Evolutionary conservation across 1,140 invertebrate species (phyloP), one percentile per base, ranked within the genome.

Genomic region (Delia radicum): DNA sequence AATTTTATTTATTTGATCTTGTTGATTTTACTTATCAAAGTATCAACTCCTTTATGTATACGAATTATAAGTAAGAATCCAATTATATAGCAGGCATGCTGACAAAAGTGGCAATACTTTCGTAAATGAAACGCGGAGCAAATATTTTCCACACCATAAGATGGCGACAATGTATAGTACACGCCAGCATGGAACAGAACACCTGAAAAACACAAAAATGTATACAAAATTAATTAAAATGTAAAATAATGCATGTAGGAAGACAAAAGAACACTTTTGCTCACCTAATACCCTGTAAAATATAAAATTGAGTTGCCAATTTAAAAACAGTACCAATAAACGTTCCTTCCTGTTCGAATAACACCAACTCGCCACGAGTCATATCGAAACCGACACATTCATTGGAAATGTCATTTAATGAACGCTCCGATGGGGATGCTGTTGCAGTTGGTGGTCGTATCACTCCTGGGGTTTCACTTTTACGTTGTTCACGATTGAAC

Each of bases 101-200:
- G 5, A 95, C 89, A 78, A 94, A 87, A 31, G 94, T 89, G 69
- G 90, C 89, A 73, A 94, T 84, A 37, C 89, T 91, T 88, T 98
- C 95, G 85, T 97, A 98, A 37, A 99, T 92, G 65, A 98, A 91
- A 79, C 96, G 95, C 2, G 97, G 97, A 1, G 96, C 95, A 89
- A 99, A 98, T 75, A 99, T 96, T 82, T 95, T 96, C 97, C 97
- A 99, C 15, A 97, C 95, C 97, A 99, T 99, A 24, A 99, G 87
- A 85, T 98, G 97, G 0, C 97, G 91, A 81, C 96, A 93, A 81
- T 96, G 95, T 76, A 97, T 91, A 15, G 93, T 93, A 7, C 95
- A 93, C 31, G 96, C 92, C 75, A 94, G 83, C 89, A 96, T 95
- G 77, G 92, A 92, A 21, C 90, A 90, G 78, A 96, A 93, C 31